These are phyloP conservation scores for Ligdia adustata DNA, from an alignment of 2,888 invertebrate genomes.

Conservation along the genomic window DNA sequence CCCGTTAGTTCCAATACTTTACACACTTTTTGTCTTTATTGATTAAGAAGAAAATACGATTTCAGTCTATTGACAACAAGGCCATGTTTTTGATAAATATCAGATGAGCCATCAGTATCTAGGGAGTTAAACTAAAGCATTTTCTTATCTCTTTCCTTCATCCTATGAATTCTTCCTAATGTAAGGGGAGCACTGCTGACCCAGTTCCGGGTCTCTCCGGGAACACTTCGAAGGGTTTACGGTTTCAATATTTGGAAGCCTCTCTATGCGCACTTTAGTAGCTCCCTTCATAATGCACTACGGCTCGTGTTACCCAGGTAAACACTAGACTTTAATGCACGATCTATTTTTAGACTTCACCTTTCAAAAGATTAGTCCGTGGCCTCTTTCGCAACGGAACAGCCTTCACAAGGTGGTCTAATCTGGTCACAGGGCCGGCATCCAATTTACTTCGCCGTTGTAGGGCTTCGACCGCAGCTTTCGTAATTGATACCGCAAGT, in stretches of 20 bases:
- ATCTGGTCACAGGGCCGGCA: constrained; percentile 71
- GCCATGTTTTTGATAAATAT: constrained; percentile 33
- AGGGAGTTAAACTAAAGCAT: constrained; percentile 35
- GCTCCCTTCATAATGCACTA: constrained; percentile 48
- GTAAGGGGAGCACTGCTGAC: constrained; percentile 63
- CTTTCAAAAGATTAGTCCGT: constrained; percentile 49
- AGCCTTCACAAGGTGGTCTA: constrained; percentile 71
- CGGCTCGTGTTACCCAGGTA: constrained; percentile 41
- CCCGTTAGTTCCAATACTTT: too few species aligned
- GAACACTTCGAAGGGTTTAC: constrained; percentile 72
- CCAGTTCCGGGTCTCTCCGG: constrained; percentile 65
- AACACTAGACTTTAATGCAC: constrained; percentile 42
- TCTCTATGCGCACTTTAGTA: constrained; percentile 50
- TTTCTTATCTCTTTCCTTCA: constrained; percentile 40
- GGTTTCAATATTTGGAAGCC: constrained; percentile 74
- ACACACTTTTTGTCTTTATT: too few species aligned
- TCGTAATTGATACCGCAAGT: constrained; percentile 76
- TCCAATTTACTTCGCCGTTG: constrained; percentile 75
- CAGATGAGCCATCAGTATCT: constrained; percentile 35
- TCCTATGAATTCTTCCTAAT: constrained; percentile 60
- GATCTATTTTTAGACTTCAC: constrained; percentile 55
- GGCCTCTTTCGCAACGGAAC: constrained; percentile 56
- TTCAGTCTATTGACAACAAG: too few species aligned
- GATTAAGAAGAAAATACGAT: too few species aligned
- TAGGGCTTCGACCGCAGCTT: constrained; percentile 75